phyloP scores from a whole-genome alignment of 2,113 vertebrate genomes.

The Argyrosomus japonicus region DNA sequence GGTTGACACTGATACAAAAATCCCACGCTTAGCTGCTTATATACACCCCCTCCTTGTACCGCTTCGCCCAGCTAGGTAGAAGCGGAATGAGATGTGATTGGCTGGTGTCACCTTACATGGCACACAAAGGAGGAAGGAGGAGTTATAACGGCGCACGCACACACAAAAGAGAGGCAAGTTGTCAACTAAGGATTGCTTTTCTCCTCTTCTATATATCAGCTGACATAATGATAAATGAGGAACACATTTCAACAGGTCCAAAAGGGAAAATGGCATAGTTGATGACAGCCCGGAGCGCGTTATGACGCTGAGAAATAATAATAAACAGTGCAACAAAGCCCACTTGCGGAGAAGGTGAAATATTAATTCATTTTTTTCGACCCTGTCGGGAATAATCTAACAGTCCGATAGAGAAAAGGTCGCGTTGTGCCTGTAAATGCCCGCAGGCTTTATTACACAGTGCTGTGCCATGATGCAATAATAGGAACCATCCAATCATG shows the following conservation, averaged over 20 bases:
- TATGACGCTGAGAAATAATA: not conserved
- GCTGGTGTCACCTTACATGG: conserved; percentile 67
- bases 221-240: conserved; percentile 41
- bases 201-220: conserved; percentile 13
- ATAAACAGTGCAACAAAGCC: not conserved
- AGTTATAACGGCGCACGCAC: conserved; percentile 5
- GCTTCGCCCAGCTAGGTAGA: conserved; percentile 32
- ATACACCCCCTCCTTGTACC: conserved; percentile 71
- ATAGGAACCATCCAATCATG: conserved; percentile 18
- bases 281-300: not conserved
- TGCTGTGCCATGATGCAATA: conserved; percentile 14
- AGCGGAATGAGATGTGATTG: conserved; percentile 82
- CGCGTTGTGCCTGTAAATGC: not conserved
- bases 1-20: conserved; percentile 40
- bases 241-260: conserved; percentile 48
- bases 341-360: not conserved
- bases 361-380: not conserved
- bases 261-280: not conserved
- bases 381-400: conserved; percentile 2
- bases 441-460: not conserved
- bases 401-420: conserved; percentile 33
- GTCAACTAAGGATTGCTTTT: conserved; percentile 27
- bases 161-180: conserved; percentile 26
- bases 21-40: conserved; percentile 65
- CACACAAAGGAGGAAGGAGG: conserved; percentile 47